Evolutionary conservation across 2,113 vertebrate species (phyloP).

Genomic region (Neogobius melanostomus): DNA sequence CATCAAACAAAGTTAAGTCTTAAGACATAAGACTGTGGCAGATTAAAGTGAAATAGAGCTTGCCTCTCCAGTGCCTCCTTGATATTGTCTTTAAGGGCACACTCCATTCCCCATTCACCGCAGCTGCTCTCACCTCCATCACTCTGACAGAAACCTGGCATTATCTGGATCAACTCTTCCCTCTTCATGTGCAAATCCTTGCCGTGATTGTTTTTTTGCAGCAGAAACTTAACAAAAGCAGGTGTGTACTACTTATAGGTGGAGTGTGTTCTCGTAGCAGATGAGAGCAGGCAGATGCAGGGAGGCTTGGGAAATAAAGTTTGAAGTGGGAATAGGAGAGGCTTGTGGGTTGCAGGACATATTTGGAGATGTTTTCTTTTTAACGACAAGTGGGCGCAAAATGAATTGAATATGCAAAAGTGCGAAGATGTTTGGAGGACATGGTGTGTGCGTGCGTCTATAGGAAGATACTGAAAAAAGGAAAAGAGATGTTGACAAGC

Average conservation of each 20-base stretch:
- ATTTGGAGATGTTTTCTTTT: slow-evolving; percentile 5
- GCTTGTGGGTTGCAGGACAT: slow-evolving; percentile 9
- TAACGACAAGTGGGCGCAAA: slow-evolving; percentile 7
- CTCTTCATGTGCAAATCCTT: slow-evolving; percentile 47
- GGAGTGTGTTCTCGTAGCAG: slow-evolving; percentile 17
- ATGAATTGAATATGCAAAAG: slow-evolving; percentile 1
- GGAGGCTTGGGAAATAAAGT: slow-evolving; percentile 10
- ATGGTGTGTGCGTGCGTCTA: neutral
- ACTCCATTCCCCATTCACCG: slow-evolving; percentile 16
- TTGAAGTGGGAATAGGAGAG: slow-evolving; percentile 22
- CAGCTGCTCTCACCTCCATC: slow-evolving; percentile 35
- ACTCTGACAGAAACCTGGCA: slow-evolving; percentile 51
- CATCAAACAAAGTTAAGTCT: slow-evolving; percentile 7
- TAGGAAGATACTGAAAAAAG: neutral
- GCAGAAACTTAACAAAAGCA: slow-evolving; percentile 9
- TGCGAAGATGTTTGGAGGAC: neutral
- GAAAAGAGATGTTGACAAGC: too few relatives aligned
- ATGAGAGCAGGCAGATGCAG: slow-evolving; percentile 13
- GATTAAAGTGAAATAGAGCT: slow-evolving; percentile 15
- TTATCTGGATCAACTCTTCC: slow-evolving; percentile 38
- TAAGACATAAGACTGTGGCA: slow-evolving; percentile 21
- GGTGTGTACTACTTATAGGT: neutral
- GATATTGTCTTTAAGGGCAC: slow-evolving; percentile 30
- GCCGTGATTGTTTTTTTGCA: slow-evolving; percentile 38
- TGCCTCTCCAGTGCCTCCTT: slow-evolving; percentile 7